Conservation (phyloP, 2,888 invertebrate genomes). For the Biston betularia region DNA sequence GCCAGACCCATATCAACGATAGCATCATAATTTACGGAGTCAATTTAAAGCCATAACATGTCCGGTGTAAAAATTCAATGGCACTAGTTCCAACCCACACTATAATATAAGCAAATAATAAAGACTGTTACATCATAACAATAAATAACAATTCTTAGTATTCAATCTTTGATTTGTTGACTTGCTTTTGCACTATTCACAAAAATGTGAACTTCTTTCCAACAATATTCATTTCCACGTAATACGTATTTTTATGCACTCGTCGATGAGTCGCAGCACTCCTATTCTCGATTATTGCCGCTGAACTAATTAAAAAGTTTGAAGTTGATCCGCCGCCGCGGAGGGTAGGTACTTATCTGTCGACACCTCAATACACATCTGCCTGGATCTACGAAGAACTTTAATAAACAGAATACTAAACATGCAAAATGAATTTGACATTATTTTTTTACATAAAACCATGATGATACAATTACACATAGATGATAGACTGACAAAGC, state of each 20-base stretch:
- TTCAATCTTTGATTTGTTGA: too few relatives aligned
- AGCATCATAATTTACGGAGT: too few relatives aligned
- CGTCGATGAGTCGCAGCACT: slow-evolving; percentile 62
- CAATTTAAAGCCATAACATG: too few relatives aligned
- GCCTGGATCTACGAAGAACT: slow-evolving; percentile 28
- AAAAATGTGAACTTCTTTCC: too few relatives aligned
- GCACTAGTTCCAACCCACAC: too few relatives aligned
- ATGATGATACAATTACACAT: not conserved
- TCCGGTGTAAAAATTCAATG: too few relatives aligned
- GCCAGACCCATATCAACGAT: too few relatives aligned
- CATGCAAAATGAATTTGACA: not conserved
- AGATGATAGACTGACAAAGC: not conserved
- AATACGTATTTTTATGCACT: slow-evolving; percentile 39
- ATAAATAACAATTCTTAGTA: too few relatives aligned
- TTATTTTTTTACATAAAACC: not conserved
- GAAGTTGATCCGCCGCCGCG: slow-evolving; percentile 62
- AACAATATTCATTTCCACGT: not conserved
- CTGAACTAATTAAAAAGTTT: slow-evolving; percentile 82
- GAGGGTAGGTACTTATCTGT: slow-evolving; percentile 52
- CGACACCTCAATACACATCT: slow-evolving; percentile 53
- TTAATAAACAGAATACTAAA: slow-evolving; percentile 19
- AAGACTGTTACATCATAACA: too few relatives aligned
- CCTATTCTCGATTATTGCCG: slow-evolving; percentile 67
- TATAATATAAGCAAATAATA: too few relatives aligned
- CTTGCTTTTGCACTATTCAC: too few relatives aligned